Evolutionary conservation across 92 coral and sea anemone species (phyloP).

Genomic region (Epizoanthus scotinus): DNA sequence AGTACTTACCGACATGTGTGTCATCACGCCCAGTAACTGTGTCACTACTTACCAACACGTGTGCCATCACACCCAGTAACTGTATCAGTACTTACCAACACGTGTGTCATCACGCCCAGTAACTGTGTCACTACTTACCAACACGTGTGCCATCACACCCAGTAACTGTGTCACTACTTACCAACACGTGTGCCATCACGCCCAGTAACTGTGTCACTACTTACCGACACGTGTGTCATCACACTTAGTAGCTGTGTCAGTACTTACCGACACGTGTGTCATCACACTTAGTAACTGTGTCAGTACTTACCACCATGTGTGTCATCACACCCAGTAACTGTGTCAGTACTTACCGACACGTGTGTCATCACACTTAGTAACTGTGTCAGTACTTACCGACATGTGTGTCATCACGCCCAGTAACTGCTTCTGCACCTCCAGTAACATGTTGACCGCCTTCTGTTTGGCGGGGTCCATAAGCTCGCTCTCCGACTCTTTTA

Average conservation of each 20-base stretch:
- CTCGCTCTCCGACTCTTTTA: constrained; percentile 55
- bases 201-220: too few relatives aligned
- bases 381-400: constrained; percentile 32
- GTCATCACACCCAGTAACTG: not conserved
- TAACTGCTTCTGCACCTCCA: constrained; percentile 83
- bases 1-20: too few relatives aligned
- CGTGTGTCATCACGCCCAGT: too few relatives aligned
- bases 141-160: too few relatives aligned
- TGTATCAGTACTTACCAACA: too few relatives aligned
- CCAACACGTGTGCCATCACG: too few relatives aligned
- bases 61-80: too few relatives aligned
- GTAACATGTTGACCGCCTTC: constrained; percentile 76
- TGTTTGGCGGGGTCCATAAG: constrained; percentile 60
- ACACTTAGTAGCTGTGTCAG: constrained; percentile 76
- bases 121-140: too few relatives aligned
- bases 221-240: constrained; percentile 62
- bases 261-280: constrained; percentile 66
- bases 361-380: not conserved
- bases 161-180: too few relatives aligned
- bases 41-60: too few relatives aligned
- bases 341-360: not conserved
- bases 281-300: constrained; percentile 72
- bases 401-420: constrained; percentile 74
- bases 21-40: too few relatives aligned
- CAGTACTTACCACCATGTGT: constrained; percentile 46